Evolutionary conservation across 2,797 vertebrate genomes (phyloP).

Genomic region (Pseudochaenichthys georgianus): DNA sequence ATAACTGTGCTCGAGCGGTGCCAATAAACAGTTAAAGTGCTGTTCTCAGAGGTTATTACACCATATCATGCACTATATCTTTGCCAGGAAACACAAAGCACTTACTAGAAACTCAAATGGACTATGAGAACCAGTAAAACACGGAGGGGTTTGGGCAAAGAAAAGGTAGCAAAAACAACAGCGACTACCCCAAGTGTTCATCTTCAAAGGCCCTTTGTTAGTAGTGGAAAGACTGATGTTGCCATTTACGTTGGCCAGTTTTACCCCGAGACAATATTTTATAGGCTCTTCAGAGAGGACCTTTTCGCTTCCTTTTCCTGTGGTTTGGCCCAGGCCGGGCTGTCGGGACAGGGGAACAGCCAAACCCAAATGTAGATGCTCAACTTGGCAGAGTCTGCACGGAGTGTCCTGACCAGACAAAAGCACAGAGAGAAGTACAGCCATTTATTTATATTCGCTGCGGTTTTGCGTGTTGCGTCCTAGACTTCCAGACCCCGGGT

Average conservation of each 20-base stretch:
- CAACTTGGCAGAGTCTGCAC: slow-evolving; percentile 77
- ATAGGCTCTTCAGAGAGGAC: slow-evolving; percentile 80
- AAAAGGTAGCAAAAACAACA: slow-evolving; percentile 62
- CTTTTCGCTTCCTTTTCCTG: slow-evolving; percentile 87
- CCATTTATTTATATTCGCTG: slow-evolving; percentile 86
- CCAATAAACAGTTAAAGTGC: slow-evolving; percentile 58
- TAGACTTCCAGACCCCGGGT: slow-evolving; percentile 86
- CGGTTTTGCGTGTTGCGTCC: slow-evolving; percentile 84
- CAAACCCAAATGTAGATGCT: slow-evolving; percentile 88
- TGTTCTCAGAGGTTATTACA: slow-evolving; percentile 42
- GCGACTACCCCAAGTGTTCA: slow-evolving; percentile 42
- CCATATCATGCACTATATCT: slow-evolving; percentile 39
- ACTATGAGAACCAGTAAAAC: slow-evolving; percentile 60
- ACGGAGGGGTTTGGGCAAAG: slow-evolving; percentile 40
- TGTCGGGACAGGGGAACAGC: slow-evolving; percentile 81
- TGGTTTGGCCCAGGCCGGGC: slow-evolving; percentile 80
- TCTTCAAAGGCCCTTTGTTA: slow-evolving; percentile 78
- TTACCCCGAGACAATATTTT: slow-evolving; percentile 83
- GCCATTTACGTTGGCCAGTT: slow-evolving; percentile 81
- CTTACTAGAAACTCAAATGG: slow-evolving; percentile 60
- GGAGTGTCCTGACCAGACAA: slow-evolving; percentile 84
- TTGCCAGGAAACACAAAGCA: slow-evolving; percentile 59
- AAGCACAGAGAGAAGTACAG: slow-evolving; percentile 82
- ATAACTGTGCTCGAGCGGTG: not conserved
- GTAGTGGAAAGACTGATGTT: slow-evolving; percentile 74